A percentile compares a stretch with the other conserved stretches of the same genome.
Evolutionary conservation across 2,113 vertebrate genomes (phyloP).

Genomic region (Arvicanthis niloticus): DNA sequence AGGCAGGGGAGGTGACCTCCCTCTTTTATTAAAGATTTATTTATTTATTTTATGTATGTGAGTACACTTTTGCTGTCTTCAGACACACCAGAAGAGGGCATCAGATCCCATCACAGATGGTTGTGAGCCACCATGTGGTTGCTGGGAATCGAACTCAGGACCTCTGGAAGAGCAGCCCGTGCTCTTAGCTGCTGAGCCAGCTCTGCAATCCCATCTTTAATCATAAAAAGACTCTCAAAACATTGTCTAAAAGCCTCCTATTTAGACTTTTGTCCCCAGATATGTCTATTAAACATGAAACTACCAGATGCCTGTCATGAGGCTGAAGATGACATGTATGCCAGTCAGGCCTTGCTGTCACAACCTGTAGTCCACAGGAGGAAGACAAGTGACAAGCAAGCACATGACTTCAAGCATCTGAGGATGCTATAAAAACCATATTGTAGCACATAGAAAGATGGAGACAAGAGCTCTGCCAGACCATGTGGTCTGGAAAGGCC

Average conservation of each 20-base stretch:
- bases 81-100: no score
- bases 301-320: background rate
- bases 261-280: background rate
- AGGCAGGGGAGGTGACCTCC: background rate
- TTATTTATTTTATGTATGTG: no score
- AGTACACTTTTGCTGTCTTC: no score
- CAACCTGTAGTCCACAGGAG: rapidly evolving
- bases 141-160: no score
- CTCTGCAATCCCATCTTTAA: no score
- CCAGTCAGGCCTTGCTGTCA: background rate
- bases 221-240: background rate
- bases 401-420: background rate
- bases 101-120: no score
- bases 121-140: no score
- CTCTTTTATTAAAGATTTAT: no score
- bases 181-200: no score
- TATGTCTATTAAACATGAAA: background rate
- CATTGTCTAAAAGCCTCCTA: background rate
- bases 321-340: background rate
- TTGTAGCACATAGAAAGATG: background rate
- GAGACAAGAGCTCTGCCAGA: background rate
- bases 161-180: no score
- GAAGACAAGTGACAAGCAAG: background rate
- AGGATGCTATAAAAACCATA: rapidly evolving
- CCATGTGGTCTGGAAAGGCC: background rate